Evolutionary conservation across 2,888 invertebrate species (phyloP).

Genomic region (Aelia acuminata): DNA sequence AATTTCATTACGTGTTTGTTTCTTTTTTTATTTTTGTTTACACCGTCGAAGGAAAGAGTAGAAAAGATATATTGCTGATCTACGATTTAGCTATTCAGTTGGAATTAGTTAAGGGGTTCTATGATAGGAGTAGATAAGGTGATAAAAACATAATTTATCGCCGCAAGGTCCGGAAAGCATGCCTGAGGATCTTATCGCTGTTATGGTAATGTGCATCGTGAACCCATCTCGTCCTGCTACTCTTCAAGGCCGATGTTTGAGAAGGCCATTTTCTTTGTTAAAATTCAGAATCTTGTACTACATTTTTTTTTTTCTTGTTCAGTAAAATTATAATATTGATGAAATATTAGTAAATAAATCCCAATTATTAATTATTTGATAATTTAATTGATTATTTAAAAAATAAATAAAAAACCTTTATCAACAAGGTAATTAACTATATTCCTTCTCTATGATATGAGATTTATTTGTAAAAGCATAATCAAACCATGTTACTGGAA

Average conservation of each 20-base stretch:
- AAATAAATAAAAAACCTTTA: too few relatives aligned
- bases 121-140: not conserved
- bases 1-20: too few relatives aligned
- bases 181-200: not conserved
- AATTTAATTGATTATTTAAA: too few relatives aligned
- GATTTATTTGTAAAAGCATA: too few relatives aligned
- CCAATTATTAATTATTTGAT: too few relatives aligned
- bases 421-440: too few relatives aligned
- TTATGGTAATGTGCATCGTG: slow-evolving; percentile 7
- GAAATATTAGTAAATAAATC: too few relatives aligned
- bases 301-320: not conserved
- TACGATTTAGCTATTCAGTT: not conserved
- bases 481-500: too few relatives aligned
- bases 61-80: not conserved
- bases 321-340: too few relatives aligned
- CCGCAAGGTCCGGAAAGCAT: not conserved
- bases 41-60: too few relatives aligned
- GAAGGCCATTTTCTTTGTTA: not conserved
- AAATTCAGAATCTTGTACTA: not conserved
- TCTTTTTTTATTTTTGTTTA: too few relatives aligned
- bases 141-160: not conserved
- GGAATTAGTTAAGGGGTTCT: not conserved
- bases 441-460: too few relatives aligned
- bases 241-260: not conserved
- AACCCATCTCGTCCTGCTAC: not conserved